A percentile compares a stretch with the other conserved stretches of the same genome.
Conservation (phyloP, 2,888 invertebrate species). For the Philonicus albiceps region DNA sequence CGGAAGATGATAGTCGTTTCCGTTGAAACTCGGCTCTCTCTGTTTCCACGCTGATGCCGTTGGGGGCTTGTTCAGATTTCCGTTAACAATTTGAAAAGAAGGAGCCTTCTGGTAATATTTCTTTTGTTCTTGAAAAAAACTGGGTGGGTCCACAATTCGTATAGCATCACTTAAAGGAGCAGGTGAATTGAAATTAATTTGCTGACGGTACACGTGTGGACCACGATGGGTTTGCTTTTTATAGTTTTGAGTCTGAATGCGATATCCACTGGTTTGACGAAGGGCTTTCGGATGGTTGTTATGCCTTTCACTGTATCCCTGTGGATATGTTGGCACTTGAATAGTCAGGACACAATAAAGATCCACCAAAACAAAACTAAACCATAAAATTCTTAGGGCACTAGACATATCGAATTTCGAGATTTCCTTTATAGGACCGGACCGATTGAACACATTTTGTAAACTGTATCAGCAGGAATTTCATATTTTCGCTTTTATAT, state of each 20-base stretch:
- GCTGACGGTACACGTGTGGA: slow-evolving; percentile 54
- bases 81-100: not conserved
- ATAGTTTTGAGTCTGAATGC: slow-evolving; percentile 52
- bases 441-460: slow-evolving; percentile 45
- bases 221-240: slow-evolving; percentile 52
- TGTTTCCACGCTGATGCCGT: not conserved
- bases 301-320: slow-evolving; percentile 1
- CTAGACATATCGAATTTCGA: slow-evolving; percentile 21
- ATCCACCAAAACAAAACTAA: not conserved
- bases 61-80: not conserved
- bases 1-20: not conserved
- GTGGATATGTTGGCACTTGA: slow-evolving; percentile 25
- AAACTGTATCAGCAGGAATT: slow-evolving; percentile 42
- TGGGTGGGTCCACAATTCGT: slow-evolving; percentile 58
- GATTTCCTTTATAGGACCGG: slow-evolving; percentile 26
- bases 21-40: not conserved
- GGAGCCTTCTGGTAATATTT: not conserved
- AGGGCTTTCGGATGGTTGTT: not conserved
- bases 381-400: not conserved
- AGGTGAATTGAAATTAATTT: slow-evolving; percentile 52
- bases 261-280: slow-evolving; percentile 50
- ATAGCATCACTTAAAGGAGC: slow-evolving; percentile 54
- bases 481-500: slow-evolving; percentile 48
- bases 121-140: slow-evolving; percentile 56
- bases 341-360: not conserved